Conservation (phyloP, 2,113 vertebrate genomes). For the Pontoporia blainvillei region DNA sequence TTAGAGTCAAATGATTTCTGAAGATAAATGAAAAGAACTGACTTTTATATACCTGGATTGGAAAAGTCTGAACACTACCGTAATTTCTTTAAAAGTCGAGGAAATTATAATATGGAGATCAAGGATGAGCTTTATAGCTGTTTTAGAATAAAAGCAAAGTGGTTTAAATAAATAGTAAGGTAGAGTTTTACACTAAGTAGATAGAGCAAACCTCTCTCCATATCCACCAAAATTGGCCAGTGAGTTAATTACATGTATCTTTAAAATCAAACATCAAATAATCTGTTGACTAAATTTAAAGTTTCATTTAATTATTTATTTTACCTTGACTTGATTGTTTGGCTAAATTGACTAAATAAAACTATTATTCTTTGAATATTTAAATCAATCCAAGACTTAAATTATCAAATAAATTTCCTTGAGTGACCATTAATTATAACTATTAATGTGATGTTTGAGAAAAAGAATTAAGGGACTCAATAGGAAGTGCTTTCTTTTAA, state of each 20-base stretch:
- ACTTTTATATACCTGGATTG: not conserved
- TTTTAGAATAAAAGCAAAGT: not conserved
- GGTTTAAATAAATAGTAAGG: constrained; percentile 22
- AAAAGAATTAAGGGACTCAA: constrained; percentile 31
- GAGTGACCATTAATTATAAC: constrained; percentile 39
- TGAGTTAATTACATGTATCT: not conserved
- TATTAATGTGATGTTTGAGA: not conserved
- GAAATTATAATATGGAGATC: not conserved
- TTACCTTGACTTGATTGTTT: constrained; percentile 29
- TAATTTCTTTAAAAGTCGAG: constrained; percentile 11
- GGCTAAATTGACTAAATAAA: constrained; percentile 43
- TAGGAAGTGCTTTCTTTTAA: not conserved
- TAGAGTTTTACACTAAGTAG: not conserved
- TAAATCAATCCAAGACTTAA: constrained; percentile 33
- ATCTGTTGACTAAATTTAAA: constrained; percentile 8
- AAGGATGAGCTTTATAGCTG: not conserved
- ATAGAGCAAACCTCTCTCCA: not conserved
- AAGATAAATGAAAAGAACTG: constrained; percentile 21
- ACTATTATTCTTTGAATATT: constrained; percentile 32
- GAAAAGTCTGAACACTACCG: not conserved
- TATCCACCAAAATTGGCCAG: not conserved
- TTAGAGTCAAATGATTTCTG: not conserved
- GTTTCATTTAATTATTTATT: constrained; percentile 12
- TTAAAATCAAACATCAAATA: not conserved
- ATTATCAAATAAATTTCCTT: constrained; percentile 31